Percentiles rank a stretch among this genome's conserved stretches.
Conservation (phyloP, 2,113 vertebrate genomes). For the Hyperoodon ampullatus region DNA sequence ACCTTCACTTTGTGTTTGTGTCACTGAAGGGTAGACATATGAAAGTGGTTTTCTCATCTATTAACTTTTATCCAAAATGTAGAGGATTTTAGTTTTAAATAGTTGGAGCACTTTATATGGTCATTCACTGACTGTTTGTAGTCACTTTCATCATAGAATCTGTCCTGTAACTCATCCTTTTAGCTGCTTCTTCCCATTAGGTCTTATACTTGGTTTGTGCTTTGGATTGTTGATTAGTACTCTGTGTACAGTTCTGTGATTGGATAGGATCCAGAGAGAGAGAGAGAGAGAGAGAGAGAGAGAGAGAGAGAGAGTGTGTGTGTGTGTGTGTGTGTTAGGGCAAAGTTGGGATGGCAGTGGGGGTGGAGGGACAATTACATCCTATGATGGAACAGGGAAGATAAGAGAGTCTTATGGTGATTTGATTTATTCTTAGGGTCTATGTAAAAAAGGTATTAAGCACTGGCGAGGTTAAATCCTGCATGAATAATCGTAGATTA, state of each 20-base stretch:
- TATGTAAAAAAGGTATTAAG: neutral
- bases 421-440: neutral
- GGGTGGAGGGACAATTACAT: neutral
- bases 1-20: neutral
- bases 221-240: neutral
- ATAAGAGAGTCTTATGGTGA: neutral
- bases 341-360: neutral
- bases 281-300: too few species aligned
- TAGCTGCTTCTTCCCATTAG: neutral
- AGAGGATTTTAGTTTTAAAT: neutral
- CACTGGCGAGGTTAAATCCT: neutral
- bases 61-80: neutral
- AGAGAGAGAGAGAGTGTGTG: too few species aligned
- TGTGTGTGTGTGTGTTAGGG: neutral
- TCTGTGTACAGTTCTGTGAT: neutral
- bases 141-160: neutral
- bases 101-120: neutral
- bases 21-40: neutral
- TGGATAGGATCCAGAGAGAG: neutral
- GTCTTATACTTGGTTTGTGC: neutral
- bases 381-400: neutral
- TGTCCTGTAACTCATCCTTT: neutral
- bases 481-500: neutral
- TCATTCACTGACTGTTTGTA: fast-evolving
- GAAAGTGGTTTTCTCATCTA: neutral